Percentiles rank a stretch among this genome's conserved stretches.
These are phyloP conservation scores for Meriones unguiculatus DNA, from an alignment of 2,113 vertebrate genomes.

Conservation along the genomic window DNA sequence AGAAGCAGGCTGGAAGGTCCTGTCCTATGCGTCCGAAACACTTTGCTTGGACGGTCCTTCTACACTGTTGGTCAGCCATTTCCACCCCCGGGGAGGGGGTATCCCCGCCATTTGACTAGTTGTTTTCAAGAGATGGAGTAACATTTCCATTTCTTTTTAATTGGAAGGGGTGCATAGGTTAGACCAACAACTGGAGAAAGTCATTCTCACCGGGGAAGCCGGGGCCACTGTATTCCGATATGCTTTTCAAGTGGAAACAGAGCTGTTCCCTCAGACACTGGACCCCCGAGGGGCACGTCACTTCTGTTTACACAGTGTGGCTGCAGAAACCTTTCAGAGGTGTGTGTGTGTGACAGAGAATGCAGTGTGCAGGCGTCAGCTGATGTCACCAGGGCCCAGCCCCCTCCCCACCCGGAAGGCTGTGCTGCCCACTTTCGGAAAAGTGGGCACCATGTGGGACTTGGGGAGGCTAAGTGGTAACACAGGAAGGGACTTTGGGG, in stretches of 20 bases:
- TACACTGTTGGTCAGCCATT: background rate
- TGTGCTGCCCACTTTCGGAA: background rate
- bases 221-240: background rate
- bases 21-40: accelerated
- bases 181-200: background rate
- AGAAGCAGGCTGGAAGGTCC: no score
- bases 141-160: background rate
- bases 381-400: background rate
- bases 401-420: background rate
- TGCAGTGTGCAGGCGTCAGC: accelerated
- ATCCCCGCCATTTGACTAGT: background rate
- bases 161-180: background rate
- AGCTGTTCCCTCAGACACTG: background rate
- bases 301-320: background rate
- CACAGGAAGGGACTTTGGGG: background rate
- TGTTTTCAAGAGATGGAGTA: background rate
- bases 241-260: background rate
- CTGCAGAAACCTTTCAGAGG: background rate
- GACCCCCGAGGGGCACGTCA: background rate
- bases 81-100: no score
- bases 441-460: background rate
- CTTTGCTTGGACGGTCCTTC: background rate
- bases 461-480: background rate
- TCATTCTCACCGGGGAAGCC: background rate
- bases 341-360: accelerated